Base-by-base conservation (phyloP, 2,113 vertebrate species). In the Morone saxatilis region DNA sequence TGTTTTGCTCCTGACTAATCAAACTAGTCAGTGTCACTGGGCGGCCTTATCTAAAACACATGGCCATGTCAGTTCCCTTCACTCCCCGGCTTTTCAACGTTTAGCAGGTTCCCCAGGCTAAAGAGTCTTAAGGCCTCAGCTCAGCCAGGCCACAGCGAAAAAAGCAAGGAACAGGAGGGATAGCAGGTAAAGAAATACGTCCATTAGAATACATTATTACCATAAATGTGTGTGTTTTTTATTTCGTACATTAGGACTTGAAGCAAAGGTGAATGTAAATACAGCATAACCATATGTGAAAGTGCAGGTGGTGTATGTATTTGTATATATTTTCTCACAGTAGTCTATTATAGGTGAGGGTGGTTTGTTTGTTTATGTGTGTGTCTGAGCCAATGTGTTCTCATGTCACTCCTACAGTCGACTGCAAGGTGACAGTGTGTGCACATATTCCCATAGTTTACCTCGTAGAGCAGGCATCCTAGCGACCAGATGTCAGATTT, bases 401-500 rank as follows among this genome's bases (percentile, higher is more conserved):
- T 69, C 81, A 66, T 13, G 71, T 92, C 92, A 87, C 71, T 90
- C 83, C 54, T 17, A 17, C 88, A 71, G 69, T 71, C n/a, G 71
- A 80, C 78, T 79, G 81, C 66, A 31, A 73, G 87, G 85, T 89
- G 93, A 91, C 85, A 91, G 86, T 20, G 78, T 78, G 86, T 80
- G 81, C 85, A 79, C 86, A 78, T 6, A 78, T 85, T 88, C 87
- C 20, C 78, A 85, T 79, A 88, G 80, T 82, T 92, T 96, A 97
- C 98, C 97, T 99, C 98, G 1, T 99, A 99, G 60, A 99, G 95
- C 88, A 99, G 95, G 91, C 98, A 99, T 94, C 98, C 98, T 95
- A 99, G 95, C 85, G 98, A 99, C 98, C 98, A 99, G 96, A 99
- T 99, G 95, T 99, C 98, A n/a, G 98, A 99, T 92, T 99, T 99